A percentile compares a stretch with the other conserved stretches of the same genome.
These are phyloP conservation scores for Lasioglossum albipes DNA, from an alignment of 1,140 invertebrate genomes.

Conservation along the genomic window DNA sequence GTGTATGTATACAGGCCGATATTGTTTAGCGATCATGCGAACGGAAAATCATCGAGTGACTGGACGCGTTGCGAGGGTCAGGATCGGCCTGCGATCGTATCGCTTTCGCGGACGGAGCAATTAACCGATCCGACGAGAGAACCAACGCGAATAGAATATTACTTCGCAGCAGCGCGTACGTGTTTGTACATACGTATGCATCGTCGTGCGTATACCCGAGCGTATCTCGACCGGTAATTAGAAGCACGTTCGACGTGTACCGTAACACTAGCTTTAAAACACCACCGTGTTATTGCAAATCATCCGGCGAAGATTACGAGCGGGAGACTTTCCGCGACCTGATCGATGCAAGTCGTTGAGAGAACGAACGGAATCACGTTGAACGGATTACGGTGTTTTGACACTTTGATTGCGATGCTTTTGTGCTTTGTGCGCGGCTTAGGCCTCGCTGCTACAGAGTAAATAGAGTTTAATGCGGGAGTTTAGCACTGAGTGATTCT, in stretches of 20 bases:
- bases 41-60: slow-evolving; percentile 51
- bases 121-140: too few species aligned
- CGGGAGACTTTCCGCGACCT: background rate
- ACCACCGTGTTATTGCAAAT: slow-evolving; percentile 32
- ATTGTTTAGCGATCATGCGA: slow-evolving; percentile 48
- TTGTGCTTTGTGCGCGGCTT: too few species aligned
- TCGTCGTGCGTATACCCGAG: too few species aligned
- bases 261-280: background rate
- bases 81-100: background rate
- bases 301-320: slow-evolving; percentile 10
- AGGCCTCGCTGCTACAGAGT: too few species aligned
- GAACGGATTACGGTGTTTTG: too few species aligned
- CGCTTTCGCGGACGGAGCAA: background rate
- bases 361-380: background rate
- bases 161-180: too few species aligned
- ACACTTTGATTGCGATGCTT: too few species aligned
- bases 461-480: too few species aligned
- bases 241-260: background rate
- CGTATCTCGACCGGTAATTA: background rate
- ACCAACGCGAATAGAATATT: too few species aligned
- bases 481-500: too few species aligned
- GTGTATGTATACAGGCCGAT: slow-evolving; percentile 6
- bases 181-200: too few species aligned
- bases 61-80: slow-evolving; percentile 44
- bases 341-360: too few species aligned